phyloP scores from a whole-genome alignment of 2,113 vertebrate species.

The Chloropsis cyanopogon region DNA sequence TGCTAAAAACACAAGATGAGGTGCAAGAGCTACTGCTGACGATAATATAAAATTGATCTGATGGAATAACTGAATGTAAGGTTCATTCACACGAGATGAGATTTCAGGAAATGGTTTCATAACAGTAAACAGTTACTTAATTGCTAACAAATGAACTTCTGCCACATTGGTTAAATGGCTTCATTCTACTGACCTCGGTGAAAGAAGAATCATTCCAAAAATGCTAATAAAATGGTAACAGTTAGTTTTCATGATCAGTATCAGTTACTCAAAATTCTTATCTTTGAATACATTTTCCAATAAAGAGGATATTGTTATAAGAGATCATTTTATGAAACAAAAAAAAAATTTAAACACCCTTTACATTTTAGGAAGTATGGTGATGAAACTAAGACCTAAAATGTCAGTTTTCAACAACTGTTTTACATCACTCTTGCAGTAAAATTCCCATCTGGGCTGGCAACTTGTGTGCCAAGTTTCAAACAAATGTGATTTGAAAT shows the following conservation, averaged over 20 bases:
- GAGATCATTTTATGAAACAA: not conserved
- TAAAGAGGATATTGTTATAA: not conserved
- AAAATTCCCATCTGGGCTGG: constrained; percentile 47
- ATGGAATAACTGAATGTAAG: not conserved
- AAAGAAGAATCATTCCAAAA: not conserved
- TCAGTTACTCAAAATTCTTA: not conserved
- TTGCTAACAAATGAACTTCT: constrained; percentile 21
- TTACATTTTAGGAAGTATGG: not conserved
- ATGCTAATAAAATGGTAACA: not conserved
- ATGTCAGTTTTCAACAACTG: constrained; percentile 21
- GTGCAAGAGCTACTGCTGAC: not conserved
- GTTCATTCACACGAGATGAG: not conserved
- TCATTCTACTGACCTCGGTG: not conserved
- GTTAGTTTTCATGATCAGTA: not conserved
- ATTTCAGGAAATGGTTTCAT: not conserved
- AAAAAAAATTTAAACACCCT: not conserved
- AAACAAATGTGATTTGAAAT: constrained; percentile 29
- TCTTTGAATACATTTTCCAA: not conserved
- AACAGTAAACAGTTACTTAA: not conserved
- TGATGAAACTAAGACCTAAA: not conserved
- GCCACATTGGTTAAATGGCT: not conserved
- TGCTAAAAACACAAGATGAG: not conserved
- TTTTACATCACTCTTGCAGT: not conserved
- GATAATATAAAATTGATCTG: not conserved
- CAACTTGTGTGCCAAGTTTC: constrained; percentile 33